Percentiles rank a stretch among this genome's conserved stretches.
Conservation (phyloP, 2,113 vertebrate genomes). For the Gracilinanus agilis region DNA sequence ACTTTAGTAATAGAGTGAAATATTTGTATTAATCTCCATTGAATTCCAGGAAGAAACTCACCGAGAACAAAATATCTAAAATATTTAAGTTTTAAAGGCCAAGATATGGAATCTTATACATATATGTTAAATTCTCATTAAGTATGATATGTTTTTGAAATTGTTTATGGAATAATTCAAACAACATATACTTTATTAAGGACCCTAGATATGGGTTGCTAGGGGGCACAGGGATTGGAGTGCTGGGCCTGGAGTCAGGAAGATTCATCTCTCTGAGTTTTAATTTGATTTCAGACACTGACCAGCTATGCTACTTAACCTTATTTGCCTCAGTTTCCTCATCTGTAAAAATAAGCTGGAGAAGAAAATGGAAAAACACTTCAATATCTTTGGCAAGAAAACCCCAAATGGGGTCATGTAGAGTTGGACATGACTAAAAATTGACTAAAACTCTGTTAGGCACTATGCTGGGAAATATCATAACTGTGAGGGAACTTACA, state of each 20-base stretch:
- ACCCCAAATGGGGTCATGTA: too few relatives aligned
- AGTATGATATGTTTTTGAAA: not conserved
- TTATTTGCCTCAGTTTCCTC: too few relatives aligned
- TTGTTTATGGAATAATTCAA: not conserved
- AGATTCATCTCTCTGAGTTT: too few relatives aligned
- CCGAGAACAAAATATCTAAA: not conserved
- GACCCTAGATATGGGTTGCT: not conserved
- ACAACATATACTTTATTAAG: not conserved
- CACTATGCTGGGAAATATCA: not conserved
- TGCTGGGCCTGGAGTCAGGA: too few relatives aligned
- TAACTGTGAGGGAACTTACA: not conserved
- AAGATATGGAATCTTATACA: not conserved
- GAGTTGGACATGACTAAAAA: too few relatives aligned
- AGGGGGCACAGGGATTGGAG: too few relatives aligned
- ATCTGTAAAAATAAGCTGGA: too few relatives aligned
- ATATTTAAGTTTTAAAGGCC: not conserved
- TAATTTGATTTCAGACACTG: too few relatives aligned
- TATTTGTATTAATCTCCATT: not conserved
- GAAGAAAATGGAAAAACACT: too few relatives aligned
- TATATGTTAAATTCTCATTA: conserved; percentile 21
- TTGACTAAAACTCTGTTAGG: not conserved
- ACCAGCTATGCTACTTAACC: too few relatives aligned
- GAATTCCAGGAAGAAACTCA: conserved; percentile 20
- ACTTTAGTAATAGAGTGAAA: conserved; percentile 8
- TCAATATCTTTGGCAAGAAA: too few relatives aligned